These are phyloP conservation scores for Macquaria ambigua DNA, from an alignment of 2,113 vertebrate genomes.

Conservation along the genomic window DNA sequence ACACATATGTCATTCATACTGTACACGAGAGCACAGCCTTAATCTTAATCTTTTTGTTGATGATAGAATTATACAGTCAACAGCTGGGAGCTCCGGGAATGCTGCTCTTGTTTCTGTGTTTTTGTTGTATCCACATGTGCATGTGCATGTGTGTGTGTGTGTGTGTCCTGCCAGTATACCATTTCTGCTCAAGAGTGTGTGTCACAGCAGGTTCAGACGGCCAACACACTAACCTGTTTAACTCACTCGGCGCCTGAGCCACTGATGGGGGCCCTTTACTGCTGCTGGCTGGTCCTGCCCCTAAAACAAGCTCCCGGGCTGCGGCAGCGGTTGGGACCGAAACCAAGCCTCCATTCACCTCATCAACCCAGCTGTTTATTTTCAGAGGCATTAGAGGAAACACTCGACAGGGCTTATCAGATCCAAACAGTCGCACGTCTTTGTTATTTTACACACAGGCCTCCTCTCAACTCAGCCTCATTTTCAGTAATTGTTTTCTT, in stretches of 20 bases:
- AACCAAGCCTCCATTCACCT: constrained; percentile 84
- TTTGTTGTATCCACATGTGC: constrained; percentile 1
- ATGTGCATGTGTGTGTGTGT: background rate
- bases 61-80: constrained; percentile 24
- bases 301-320: constrained; percentile 77
- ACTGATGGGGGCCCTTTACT: constrained; percentile 73
- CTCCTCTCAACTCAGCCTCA: constrained; percentile 76
- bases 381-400: constrained; percentile 84
- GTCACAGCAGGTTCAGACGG: constrained; percentile 75
- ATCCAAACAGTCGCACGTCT: constrained; percentile 82
- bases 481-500: constrained; percentile 85
- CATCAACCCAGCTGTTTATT: constrained; percentile 81
- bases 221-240: constrained; percentile 81
- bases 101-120: constrained; percentile 8
- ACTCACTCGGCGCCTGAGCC: constrained; percentile 79
- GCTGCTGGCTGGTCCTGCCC: constrained; percentile 68
- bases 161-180: constrained; percentile 28
- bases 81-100: constrained; percentile 11
- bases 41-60: constrained; percentile 23
- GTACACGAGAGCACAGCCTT: background rate
- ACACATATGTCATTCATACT: background rate
- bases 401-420: constrained; percentile 82
- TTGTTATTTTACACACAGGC: constrained; percentile 82
- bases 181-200: constrained; percentile 34
- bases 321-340: constrained; percentile 72